Evolutionary conservation across 1,140 invertebrate species (phyloP).

Genomic region (Phthorimaea operculella): DNA sequence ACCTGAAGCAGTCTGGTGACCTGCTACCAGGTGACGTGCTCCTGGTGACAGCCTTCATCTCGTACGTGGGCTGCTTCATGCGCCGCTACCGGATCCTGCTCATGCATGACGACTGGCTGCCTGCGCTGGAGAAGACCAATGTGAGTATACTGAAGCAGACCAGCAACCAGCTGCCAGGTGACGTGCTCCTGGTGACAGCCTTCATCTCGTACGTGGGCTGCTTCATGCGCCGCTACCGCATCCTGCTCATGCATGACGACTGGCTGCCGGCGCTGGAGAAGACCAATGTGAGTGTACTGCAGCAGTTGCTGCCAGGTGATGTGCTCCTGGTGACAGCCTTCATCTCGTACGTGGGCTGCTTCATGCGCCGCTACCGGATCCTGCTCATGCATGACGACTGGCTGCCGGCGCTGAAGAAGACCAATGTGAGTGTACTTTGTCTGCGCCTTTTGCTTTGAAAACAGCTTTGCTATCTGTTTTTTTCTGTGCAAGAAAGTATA

Average conservation of each 20-base stretch:
- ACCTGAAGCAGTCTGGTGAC: background rate
- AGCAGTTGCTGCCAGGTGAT: constrained; percentile 85
- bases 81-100: constrained; percentile 85
- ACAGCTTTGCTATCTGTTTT: no score
- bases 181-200: constrained; percentile 89
- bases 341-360: constrained; percentile 95
- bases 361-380: constrained; percentile 84
- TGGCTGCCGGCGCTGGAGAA: constrained; percentile 81
- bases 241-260: constrained; percentile 81
- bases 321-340: constrained; percentile 92
- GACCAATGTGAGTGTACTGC: constrained; percentile 67
- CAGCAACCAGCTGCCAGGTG: constrained; percentile 72
- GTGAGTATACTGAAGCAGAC: constrained; percentile 59
- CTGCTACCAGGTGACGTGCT: constrained; percentile 84
- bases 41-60: constrained; percentile 92
- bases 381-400: constrained; percentile 86
- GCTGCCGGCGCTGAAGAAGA: constrained; percentile 76
- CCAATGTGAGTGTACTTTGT: constrained; percentile 68
- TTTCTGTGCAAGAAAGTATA: no score
- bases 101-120: constrained; percentile 84
- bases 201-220: constrained; percentile 97
- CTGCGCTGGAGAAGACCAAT: constrained; percentile 72
- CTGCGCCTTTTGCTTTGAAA: no score
- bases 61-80: constrained; percentile 95
- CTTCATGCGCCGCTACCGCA: constrained; percentile 87